A percentile compares a stretch with the other conserved stretches of the same genome.
Conservation (phyloP, 2,888 invertebrate genomes). For the Chrysomela aeneicollis region DNA sequence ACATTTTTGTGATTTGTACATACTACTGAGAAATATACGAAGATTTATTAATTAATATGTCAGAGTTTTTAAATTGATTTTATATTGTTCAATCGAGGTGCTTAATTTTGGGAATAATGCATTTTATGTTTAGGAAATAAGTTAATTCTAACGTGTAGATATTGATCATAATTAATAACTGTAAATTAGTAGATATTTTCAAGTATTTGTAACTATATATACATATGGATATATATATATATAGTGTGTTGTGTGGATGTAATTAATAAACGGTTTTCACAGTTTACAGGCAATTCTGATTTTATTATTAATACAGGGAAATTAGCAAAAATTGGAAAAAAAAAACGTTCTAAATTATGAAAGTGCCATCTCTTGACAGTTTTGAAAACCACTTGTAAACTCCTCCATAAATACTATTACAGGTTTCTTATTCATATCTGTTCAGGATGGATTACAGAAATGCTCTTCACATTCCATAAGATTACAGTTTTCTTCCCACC, state of each 20-base stretch:
- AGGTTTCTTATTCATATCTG: too few relatives aligned
- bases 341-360: too few relatives aligned
- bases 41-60: slow-evolving; percentile 20
- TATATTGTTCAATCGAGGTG: slow-evolving; percentile 41
- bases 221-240: slow-evolving; percentile 58
- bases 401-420: too few relatives aligned
- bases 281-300: slow-evolving; percentile 53
- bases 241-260: slow-evolving; percentile 55
- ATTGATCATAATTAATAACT: slow-evolving; percentile 47
- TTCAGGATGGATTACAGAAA: too few relatives aligned
- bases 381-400: too few relatives aligned
- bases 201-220: slow-evolving; percentile 60
- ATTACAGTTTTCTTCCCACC: background rate
- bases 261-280: slow-evolving; percentile 59
- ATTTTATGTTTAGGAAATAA: slow-evolving; percentile 46
- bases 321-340: too few relatives aligned
- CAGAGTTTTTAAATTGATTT: slow-evolving; percentile 39
- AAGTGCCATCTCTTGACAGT: too few relatives aligned
- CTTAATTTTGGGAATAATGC: slow-evolving; percentile 42
- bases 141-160: slow-evolving; percentile 52
- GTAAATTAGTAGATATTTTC: slow-evolving; percentile 60
- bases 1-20: slow-evolving; percentile 54
- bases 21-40: slow-evolving; percentile 38
- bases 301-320: slow-evolving; percentile 9
- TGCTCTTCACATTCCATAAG: too few relatives aligned